phyloP scores from a whole-genome alignment of 2,113 vertebrate species.

The Sciurus niger region DNA sequence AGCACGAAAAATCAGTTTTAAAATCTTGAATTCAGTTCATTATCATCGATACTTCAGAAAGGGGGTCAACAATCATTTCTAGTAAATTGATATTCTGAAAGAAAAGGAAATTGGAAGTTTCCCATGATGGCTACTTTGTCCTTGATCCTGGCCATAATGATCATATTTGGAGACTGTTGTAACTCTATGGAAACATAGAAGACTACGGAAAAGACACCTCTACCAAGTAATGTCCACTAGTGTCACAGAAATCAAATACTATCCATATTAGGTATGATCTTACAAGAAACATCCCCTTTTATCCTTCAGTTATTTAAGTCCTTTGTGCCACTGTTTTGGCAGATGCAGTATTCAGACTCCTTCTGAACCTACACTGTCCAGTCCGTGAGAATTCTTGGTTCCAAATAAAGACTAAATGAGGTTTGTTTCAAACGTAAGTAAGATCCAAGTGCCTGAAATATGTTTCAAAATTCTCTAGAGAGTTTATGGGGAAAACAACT shows the following conservation, averaged over 20 bases:
- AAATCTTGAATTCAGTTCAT: not conserved
- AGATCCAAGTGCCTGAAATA: not conserved
- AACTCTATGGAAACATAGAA: not conserved
- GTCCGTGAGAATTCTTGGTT: not conserved
- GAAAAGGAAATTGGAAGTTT: not conserved
- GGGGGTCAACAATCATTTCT: not conserved
- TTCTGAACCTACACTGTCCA: not conserved
- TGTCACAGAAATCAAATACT: not conserved
- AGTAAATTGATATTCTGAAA: not conserved
- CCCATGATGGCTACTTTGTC: not conserved
- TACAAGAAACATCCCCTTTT: not conserved
- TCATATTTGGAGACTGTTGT: not conserved
- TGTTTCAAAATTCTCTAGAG: not conserved
- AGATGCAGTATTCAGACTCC: not conserved
- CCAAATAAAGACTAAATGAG: not conserved
- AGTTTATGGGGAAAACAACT: not conserved
- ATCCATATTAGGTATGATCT: not conserved
- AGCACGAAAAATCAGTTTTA: not conserved
- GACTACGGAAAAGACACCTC: not conserved
- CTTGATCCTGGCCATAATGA: not conserved
- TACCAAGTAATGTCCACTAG: not conserved
- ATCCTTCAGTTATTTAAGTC: not conserved
- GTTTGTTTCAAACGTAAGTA: not conserved
- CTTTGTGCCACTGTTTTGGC: not conserved
- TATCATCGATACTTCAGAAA: not conserved